Conservation (phyloP, 2,797 vertebrate species). For the Falco cherrug region DNA sequence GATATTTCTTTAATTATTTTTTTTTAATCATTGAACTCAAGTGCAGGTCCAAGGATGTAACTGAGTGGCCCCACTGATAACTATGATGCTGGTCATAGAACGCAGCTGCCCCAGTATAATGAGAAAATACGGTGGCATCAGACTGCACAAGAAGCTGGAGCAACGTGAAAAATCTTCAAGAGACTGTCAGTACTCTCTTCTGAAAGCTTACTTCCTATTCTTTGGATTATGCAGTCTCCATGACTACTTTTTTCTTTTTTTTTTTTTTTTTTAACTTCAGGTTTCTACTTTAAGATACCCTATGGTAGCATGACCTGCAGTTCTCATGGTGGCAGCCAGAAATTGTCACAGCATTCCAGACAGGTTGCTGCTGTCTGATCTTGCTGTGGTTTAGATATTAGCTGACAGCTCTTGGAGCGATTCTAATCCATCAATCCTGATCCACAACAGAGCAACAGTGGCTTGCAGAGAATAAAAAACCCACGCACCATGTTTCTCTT, state of each 20-base stretch:
- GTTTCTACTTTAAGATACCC: background rate
- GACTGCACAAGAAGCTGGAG: background rate
- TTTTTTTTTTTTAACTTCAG: background rate
- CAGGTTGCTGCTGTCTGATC: constrained; percentile 4
- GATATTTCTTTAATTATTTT: background rate
- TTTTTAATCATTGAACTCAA: background rate
- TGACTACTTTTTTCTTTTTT: background rate
- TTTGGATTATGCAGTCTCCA: background rate
- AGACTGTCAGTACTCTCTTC: background rate
- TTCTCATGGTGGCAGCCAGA: background rate
- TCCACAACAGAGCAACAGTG: background rate
- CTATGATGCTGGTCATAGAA: background rate
- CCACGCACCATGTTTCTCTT: background rate
- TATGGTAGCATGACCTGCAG: background rate
- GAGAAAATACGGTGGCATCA: background rate
- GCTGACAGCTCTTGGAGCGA: background rate
- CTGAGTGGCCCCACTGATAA: background rate
- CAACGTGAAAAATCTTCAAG: background rate
- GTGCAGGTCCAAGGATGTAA: background rate
- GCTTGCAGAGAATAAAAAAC: background rate
- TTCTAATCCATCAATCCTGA: constrained; percentile 23
- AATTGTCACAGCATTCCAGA: constrained; percentile 8
- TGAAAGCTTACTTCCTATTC: background rate
- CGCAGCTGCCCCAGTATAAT: background rate
- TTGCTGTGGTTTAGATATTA: background rate